phyloP scores from a whole-genome alignment of 2,113 vertebrate species.

The Tragulus kanchil region DNA sequence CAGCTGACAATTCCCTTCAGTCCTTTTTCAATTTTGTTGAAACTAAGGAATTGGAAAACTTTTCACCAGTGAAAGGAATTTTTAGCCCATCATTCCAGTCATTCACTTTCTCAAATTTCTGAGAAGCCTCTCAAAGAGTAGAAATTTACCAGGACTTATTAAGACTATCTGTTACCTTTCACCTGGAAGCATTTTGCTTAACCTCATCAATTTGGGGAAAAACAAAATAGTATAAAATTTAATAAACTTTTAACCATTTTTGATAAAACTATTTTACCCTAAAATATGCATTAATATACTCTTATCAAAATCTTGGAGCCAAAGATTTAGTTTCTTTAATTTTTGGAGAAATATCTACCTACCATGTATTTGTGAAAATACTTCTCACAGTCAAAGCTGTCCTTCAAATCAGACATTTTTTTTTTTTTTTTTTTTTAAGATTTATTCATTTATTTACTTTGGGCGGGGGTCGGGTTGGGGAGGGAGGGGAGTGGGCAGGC shows the following conservation, averaged over 20 bases:
- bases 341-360: not conserved
- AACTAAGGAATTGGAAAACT: slow-evolving; percentile 52
- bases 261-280: not conserved
- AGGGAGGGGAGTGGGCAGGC: too few relatives aligned
- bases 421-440: too few relatives aligned
- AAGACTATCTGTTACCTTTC: not conserved
- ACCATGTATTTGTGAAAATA: not conserved
- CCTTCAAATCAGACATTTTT: not conserved
- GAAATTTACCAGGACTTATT: not conserved
- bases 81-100: not conserved
- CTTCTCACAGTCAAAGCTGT: not conserved
- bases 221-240: not conserved
- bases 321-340: not conserved
- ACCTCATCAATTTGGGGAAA: not conserved
- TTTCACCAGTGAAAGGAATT: slow-evolving; percentile 16
- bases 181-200: not conserved
- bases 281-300: not conserved
- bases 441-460: too few relatives aligned
- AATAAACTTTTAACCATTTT: not conserved
- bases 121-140: not conserved
- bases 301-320: not conserved
- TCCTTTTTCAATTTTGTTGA: slow-evolving; percentile 32
- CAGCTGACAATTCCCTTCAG: not conserved
- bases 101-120: slow-evolving; percentile 30
- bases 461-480: too few relatives aligned